A percentile compares a stretch with the other conserved stretches of the same genome.
Conservation (phyloP, 2,113 vertebrate species). For the Nycticebus coucang region DNA sequence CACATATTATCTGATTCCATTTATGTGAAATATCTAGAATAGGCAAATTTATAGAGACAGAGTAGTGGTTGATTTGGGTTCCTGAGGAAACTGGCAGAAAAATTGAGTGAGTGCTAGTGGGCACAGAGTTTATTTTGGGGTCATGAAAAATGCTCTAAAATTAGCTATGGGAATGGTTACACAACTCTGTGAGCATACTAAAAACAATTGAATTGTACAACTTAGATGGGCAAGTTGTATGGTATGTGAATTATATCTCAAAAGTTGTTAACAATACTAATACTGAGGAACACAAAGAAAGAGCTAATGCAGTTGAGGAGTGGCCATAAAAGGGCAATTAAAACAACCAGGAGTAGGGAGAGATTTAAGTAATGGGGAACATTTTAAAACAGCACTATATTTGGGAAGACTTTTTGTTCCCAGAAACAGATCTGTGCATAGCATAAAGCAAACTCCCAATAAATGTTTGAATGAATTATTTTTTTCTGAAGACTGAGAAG, state of each 20-base stretch:
- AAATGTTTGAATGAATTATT: background rate
- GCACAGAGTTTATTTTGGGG: background rate
- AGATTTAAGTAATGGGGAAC: background rate
- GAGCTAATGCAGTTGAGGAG: background rate
- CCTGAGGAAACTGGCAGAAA: background rate
- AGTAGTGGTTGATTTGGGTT: background rate
- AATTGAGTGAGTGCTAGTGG: background rate
- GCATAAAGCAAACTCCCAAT: background rate
- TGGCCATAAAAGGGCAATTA: background rate
- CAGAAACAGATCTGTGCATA: background rate
- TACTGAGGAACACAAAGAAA: background rate
- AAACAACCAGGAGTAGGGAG: background rate
- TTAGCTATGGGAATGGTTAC: background rate
- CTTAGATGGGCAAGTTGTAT: background rate
- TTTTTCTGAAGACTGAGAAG: background rate
- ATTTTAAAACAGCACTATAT: background rate
- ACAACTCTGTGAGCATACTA: background rate
- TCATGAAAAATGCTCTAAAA: conserved; percentile 28
- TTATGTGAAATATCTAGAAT: background rate
- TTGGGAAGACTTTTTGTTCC: background rate
- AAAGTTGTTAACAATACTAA: background rate
- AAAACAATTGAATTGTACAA: background rate
- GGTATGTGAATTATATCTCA: background rate
- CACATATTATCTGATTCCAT: background rate
- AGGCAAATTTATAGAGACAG: background rate